A percentile compares a stretch with the other conserved stretches of the same genome.
phyloP scores from a whole-genome alignment of 2,113 vertebrate species.

The Zapornia atra region DNA sequence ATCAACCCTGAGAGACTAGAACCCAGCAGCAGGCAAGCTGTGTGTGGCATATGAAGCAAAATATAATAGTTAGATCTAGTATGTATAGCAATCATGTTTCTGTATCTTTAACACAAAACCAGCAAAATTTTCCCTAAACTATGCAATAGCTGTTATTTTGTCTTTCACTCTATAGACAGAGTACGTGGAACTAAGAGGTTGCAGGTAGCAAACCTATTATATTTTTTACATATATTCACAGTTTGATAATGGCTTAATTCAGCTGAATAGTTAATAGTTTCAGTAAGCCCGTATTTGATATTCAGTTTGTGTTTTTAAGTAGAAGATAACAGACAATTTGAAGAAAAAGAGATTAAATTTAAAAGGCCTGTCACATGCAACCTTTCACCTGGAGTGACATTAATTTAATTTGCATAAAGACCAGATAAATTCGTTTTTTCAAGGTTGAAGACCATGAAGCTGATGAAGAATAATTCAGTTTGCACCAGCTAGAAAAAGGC shows the following conservation, averaged over 20 bases:
- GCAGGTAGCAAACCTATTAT: background rate
- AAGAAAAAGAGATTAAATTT: constrained; percentile 2
- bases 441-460: background rate
- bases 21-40: background rate
- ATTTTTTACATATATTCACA: background rate
- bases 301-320: background rate
- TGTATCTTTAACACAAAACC: background rate
- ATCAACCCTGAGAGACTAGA: background rate
- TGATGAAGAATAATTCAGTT: background rate
- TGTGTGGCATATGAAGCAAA: background rate
- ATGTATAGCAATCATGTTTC: background rate
- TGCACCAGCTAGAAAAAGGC: background rate
- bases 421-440: background rate
- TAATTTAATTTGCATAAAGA: constrained; percentile 17
- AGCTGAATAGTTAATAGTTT: background rate
- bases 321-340: background rate
- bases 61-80: background rate
- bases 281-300: constrained; percentile 19
- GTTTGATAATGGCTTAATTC: background rate
- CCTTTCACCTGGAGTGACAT: background rate
- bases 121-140: background rate
- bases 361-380: background rate
- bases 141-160: background rate
- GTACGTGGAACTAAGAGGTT: background rate
- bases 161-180: background rate